These are phyloP conservation scores for Ochropleura leucogaster DNA, from an alignment of 2,888 invertebrate genomes.

Conservation along the genomic window DNA sequence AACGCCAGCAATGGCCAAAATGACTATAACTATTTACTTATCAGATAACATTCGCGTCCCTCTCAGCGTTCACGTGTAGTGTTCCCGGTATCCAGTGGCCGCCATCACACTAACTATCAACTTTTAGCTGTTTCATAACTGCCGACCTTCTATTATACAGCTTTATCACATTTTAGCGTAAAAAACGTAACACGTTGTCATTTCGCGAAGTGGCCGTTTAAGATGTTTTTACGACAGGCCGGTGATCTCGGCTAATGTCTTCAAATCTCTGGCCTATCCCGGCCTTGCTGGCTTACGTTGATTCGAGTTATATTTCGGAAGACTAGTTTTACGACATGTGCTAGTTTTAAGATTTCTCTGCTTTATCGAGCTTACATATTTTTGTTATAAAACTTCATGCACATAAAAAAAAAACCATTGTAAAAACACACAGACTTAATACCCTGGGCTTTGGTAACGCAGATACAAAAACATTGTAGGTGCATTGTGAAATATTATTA, in stretches of 20 bases:
- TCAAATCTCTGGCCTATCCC: constrained; percentile 41
- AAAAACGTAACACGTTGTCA: constrained; percentile 54
- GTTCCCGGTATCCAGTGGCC: neutral
- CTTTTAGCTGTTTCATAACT: constrained; percentile 42
- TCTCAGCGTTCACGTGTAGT: constrained; percentile 4
- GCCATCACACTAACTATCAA: constrained; percentile 42
- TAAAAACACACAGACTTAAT: no score
- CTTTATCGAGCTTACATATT: no score
- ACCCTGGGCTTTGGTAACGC: no score
- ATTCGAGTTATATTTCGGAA: constrained; percentile 5
- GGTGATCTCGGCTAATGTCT: constrained; percentile 53
- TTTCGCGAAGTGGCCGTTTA: constrained; percentile 55
- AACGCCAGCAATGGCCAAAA: neutral
- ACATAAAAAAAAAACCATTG: no score
- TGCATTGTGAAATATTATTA: no score
- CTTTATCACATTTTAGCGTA: constrained; percentile 59
- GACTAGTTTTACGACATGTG: neutral
- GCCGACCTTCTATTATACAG: constrained; percentile 40
- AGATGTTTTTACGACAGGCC: constrained; percentile 50
- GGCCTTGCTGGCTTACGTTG: constrained; percentile 4
- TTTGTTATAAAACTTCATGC: no score
- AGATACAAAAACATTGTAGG: no score
- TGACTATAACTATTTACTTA: neutral
- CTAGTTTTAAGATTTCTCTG: neutral
- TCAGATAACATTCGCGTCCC: neutral